Evolutionary conservation across 30 jellyfish, hydroid and myxozoan genomes (phyloP).

Genomic region (Catostylus mosaicus): DNA sequence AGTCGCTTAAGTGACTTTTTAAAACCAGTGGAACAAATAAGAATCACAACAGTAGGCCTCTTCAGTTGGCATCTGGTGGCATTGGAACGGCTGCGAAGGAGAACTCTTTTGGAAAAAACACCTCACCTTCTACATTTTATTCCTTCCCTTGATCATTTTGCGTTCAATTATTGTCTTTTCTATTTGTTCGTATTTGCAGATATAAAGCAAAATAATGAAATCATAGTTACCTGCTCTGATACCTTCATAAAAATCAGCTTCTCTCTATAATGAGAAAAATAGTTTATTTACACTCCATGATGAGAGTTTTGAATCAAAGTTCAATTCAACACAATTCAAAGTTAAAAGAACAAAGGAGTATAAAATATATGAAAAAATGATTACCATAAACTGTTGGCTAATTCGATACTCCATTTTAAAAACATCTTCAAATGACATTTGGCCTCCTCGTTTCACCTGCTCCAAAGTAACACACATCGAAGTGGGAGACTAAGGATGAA

Average conservation of each 20-base stretch:
- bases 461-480: conserved; percentile 86
- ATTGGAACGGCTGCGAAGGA: neutral
- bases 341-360: neutral
- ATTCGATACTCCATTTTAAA: conserved; percentile 88
- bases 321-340: neutral
- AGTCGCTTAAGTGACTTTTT: no score
- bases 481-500: conserved; percentile 69
- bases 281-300: neutral
- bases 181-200: neutral
- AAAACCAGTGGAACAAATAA: no score
- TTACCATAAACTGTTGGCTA: conserved; percentile 84
- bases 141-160: neutral
- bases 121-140: neutral
- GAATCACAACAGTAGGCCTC: no score
- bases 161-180: neutral
- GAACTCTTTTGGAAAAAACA: neutral
- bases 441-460: conserved; percentile 72
- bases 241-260: conserved; percentile 36
- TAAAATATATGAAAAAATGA: neutral
- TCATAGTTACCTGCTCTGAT: conserved; percentile 6
- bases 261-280: neutral
- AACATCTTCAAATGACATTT: conserved; percentile 62
- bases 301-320: no score
- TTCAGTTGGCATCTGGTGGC: neutral
- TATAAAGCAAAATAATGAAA: neutral